phyloP scores from a whole-genome alignment of 2,797 vertebrate species.

The Microctenopoma stevenorrisi region DNA sequence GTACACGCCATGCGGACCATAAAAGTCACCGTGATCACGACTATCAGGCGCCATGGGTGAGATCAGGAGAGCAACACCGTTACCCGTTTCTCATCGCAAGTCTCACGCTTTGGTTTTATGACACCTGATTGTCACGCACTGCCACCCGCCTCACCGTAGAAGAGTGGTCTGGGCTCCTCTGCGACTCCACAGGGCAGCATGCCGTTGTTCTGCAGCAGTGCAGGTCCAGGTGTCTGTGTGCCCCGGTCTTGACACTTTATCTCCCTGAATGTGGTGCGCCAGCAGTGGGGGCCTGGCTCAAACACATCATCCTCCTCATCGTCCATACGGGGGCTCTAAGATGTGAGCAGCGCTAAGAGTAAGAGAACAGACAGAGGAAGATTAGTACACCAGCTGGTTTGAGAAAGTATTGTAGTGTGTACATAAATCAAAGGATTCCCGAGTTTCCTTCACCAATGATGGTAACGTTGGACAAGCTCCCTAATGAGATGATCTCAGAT shows the following conservation, averaged over 20 bases:
- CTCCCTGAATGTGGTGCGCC: conserved; percentile 78
- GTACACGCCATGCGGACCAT: conserved; percentile 76
- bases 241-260: conserved; percentile 84
- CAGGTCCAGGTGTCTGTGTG: conserved; percentile 81
- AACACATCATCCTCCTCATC: conserved; percentile 88
- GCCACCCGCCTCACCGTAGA: conserved; percentile 80
- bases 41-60: conserved; percentile 76
- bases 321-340: conserved; percentile 81
- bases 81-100: conserved; percentile 54
- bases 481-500: conserved; percentile 64
- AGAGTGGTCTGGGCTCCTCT: conserved; percentile 83
- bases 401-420: neutral
- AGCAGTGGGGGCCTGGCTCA: conserved; percentile 72
- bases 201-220: conserved; percentile 73
- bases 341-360: conserved; percentile 62
- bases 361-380: conserved; percentile 12
- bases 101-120: conserved; percentile 63
- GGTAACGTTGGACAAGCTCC: conserved; percentile 36
- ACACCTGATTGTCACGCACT: conserved; percentile 52
- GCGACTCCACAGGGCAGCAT: conserved; percentile 84
- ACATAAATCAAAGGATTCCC: conserved; percentile 6
- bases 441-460: conserved; percentile 24
- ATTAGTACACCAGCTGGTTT: conserved; percentile 7
- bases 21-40: conserved; percentile 74
- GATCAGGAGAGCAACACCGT: conserved; percentile 55